Base-by-base conservation (phyloP, 2,113 vertebrate genomes). In the Mola mola region DNA sequence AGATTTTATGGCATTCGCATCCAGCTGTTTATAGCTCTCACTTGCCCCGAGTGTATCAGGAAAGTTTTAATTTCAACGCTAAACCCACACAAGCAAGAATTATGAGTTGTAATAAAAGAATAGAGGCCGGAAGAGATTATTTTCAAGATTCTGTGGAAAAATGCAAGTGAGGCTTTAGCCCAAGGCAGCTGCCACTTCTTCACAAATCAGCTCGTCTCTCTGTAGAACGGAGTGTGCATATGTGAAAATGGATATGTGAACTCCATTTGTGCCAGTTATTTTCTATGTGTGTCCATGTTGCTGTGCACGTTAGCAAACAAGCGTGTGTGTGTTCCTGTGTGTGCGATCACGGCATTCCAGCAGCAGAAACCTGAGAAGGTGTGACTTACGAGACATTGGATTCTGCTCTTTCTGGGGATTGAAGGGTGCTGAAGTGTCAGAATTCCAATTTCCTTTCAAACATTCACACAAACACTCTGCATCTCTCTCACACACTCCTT, bases 331-430 rank as follows among this genome's bases (percentile, higher is more conserved):
- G 20, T 48, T 4, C 50, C 46, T 25, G 31, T 33, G 73, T 75
- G 55, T 34, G 66, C 17, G 48, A 79, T 64, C 8, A 24, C 49
- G 31, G 73, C 78, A 82, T 86, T 86, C 86, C 82, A 67, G 70
- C 72, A 47, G 60, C 38, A 37, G 87, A 84, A 88, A 88, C 87
- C 64, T 66, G 83, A 90, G 88, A 85, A 82, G 79, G 82, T 88
- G 81, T 68, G 78, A 90, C 77, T 79, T 83, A 81, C 49, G 28
- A 85, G 82, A 87, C 78, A 62, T 73, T 83, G 64, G 74, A 84
- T 85, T 87, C 63, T 62, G 56, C 71, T 79, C 71, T 72, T 86
- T 83, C 80, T 82, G 61, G 63, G 57, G 83, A 42, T 69, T 36
- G 62, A 68, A 55, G 76, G 78, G 78, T 74, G 82, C 80, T 56